phyloP scores from a whole-genome alignment of 2,113 vertebrate genomes.

The Actinemys pallida region DNA sequence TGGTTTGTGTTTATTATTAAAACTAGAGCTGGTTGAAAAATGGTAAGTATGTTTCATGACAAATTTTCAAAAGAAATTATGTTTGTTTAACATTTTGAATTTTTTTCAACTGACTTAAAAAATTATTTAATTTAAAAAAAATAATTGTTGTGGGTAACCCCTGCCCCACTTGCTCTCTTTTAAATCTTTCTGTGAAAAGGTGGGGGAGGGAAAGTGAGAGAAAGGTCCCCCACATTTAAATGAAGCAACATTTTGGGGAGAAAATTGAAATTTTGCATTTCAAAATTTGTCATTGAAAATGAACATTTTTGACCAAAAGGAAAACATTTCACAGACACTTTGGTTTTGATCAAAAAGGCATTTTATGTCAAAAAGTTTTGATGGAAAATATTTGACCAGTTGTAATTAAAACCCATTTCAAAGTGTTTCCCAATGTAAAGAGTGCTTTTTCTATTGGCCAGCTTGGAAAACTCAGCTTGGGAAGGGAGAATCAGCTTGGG shows the following conservation, averaged over 20 bases:
- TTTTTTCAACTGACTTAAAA: neutral
- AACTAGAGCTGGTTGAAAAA: neutral
- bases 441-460: neutral
- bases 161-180: neutral
- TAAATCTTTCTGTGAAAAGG: neutral
- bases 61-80: neutral
- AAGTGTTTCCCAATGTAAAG: neutral
- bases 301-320: neutral
- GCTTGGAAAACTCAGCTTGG: neutral
- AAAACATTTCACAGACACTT: neutral
- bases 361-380: neutral
- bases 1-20: neutral
- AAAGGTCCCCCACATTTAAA: neutral
- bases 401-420: neutral
- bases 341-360: neutral
- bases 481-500: neutral
- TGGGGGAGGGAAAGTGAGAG: neutral
- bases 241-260: neutral
- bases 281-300: neutral
- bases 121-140: neutral
- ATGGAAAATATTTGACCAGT: neutral
- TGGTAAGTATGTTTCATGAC: neutral
- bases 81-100: too few species aligned
- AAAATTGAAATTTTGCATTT: neutral
- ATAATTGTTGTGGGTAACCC: neutral